These are phyloP conservation scores for Aphelocoma coerulescens DNA, from an alignment of 2,113 vertebrate genomes.

Conservation along the genomic window DNA sequence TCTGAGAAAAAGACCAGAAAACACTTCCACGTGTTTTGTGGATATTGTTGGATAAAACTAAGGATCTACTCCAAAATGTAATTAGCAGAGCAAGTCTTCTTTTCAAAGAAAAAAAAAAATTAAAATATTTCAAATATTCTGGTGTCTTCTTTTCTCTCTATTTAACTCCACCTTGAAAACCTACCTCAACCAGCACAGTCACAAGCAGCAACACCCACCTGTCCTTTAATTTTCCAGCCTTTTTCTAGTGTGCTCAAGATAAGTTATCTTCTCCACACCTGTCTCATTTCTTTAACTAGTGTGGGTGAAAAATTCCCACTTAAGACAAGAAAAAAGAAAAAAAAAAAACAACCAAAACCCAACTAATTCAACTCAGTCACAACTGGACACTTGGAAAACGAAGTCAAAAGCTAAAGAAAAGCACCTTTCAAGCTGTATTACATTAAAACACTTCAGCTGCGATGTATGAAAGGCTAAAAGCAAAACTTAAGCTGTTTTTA, in stretches of 20 bases:
- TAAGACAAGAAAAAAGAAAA: background rate
- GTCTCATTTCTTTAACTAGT: background rate
- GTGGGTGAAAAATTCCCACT: background rate
- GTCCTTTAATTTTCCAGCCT: background rate
- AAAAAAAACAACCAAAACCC: background rate
- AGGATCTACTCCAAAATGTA: background rate
- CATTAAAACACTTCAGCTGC: background rate
- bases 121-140: background rate
- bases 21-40: background rate
- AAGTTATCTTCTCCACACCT: conserved; percentile 26
- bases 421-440: background rate
- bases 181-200: background rate
- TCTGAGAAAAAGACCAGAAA: background rate
- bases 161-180: background rate
- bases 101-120: background rate
- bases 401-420: background rate
- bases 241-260: background rate
- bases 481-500: background rate
- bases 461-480: background rate
- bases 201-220: background rate
- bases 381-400: background rate
- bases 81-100: background rate
- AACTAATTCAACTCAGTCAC: background rate
- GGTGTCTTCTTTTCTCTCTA: background rate
- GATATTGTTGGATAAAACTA: background rate